Evolutionary conservation across 1,140 invertebrate species (phyloP), one percentile per base, ranked within the genome.

Genomic region (Heliothis subflexa): DNA sequence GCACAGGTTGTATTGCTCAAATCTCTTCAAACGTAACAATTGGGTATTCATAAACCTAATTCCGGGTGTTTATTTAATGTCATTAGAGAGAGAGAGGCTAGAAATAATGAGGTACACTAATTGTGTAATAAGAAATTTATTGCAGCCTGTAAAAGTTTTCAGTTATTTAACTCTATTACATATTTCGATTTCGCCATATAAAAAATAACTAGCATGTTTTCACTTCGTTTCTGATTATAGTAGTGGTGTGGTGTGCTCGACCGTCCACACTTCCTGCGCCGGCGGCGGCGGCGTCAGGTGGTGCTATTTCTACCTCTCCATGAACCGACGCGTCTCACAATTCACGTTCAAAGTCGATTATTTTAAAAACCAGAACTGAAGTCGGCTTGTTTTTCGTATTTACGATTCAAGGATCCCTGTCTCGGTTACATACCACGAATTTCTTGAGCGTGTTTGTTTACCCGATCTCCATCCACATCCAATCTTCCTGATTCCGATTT

Each of bases 321-420:
- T 91, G 88, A 90, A 89, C 90, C 85, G 83, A 55, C 79, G 57
- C 59, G 77, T 68, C 77, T 74, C 82, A 86, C 83, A 87, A 89
- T 92, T 91, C 90, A 89, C 85, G 89, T 92, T 93, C 89, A 92
- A 90, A 91, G 90, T 85, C 90, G 86, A 86, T 87, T 89, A 90
- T 89, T 91, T 91, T 88, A 83, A 88, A 91, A 79, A 73, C 72
- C 59, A 68, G n/a, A 64, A 81, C 73, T 59, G 62, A 78, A 78
- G 68, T 61, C 50, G 33, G 21, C 40, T 72, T 57, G 66, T 78
- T 80, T 83, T 72, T 81, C 74, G 75, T 78, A 80, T 78, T 64
- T 78, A n/a, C 55, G 21, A 80, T 81, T 77, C 81, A 82, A 78
- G 80, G 75, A 79, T 80, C 76, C 18, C 18, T 45, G 33, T 10